phyloP scores from a whole-genome alignment of 2,888 invertebrate species.

The Macroteleia sp. region DNA sequence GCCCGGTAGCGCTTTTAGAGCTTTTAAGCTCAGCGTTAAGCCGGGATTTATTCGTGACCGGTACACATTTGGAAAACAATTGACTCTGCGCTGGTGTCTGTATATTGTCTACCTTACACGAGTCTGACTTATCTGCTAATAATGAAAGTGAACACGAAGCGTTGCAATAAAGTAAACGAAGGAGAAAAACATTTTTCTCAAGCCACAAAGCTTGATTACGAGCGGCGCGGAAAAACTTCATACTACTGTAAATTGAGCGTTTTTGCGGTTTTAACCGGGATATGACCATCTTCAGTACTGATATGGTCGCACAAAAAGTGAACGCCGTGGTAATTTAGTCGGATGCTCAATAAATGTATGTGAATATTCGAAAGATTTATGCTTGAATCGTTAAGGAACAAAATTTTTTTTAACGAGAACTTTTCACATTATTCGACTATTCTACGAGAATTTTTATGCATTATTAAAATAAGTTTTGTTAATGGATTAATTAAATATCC shows the following conservation, averaged over 20 bases:
- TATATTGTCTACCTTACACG: conserved; percentile 40
- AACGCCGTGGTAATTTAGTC: conserved; percentile 42
- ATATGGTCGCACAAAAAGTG: conserved; percentile 32
- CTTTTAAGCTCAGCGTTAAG: conserved; percentile 79
- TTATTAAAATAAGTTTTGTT: no score
- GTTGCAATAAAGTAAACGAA: conserved; percentile 47
- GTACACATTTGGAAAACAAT: conserved; percentile 78
- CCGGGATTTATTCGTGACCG: conserved; percentile 79
- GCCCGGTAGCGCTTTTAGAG: conserved; percentile 74
- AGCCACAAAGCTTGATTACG: conserved; percentile 57
- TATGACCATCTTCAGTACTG: conserved; percentile 45
- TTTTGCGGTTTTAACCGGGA: conserved; percentile 49
- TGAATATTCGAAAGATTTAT: conserved; percentile 38
- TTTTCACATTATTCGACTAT: no score
- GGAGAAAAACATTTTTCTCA: conserved; percentile 61
- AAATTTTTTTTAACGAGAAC: neutral
- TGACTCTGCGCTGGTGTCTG: conserved; percentile 65
- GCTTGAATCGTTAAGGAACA: conserved; percentile 6
- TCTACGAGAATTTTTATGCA: no score
- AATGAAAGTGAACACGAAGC: conserved; percentile 51
- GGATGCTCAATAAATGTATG: conserved; percentile 29
- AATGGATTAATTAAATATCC: no score
- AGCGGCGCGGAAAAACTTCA: conserved; percentile 34
- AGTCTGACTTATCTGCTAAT: conserved; percentile 52
- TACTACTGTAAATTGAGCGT: conserved; percentile 35